Evolutionary conservation across 2,888 invertebrate genomes (phyloP), one percentile per base, ranked within the genome.

Genomic region (Acrobasis consociella): DNA sequence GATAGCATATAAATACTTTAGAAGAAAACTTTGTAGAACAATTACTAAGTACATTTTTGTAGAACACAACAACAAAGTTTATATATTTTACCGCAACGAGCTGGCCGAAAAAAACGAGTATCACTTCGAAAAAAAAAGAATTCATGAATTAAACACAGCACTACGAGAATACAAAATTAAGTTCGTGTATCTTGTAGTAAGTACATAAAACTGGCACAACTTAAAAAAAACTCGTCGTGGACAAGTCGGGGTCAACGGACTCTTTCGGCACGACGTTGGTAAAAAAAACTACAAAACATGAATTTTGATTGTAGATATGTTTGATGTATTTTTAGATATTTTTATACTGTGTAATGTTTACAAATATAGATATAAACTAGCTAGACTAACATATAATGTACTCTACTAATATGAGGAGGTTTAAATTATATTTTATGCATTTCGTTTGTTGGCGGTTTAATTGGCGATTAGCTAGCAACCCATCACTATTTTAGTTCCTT

Each of bases 231-330:
- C 64, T 67, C 15, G 72, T 74, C 64, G 68, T 72, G 69, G 73
- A 82, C 86, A 79, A 80, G 85, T 83, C 67, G 71, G 72, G 85
- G 80, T 85, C 76, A 83, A 81, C 59, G 82, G 74, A 77, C 89
- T 80, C 72, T 76, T 85, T 83, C 77, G 83, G 76, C 80, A 76
- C 78, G 75, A 67, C 71, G 63, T 56, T 58, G 52, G 50, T 60
- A 61, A 50, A 55, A 49, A 62, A 52, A 31, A 31, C 31, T 60
- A 56, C 62, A 65, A 60, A 60, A 58, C 50, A 62, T 49, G 16
- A 53, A 38, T 60, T 62, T 60, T 60, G 52, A 42, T 16, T 15
- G 8, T n/a, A 37, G 46, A 52, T 37, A 52, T 52, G 17, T 42
- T 56, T 39, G 39, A 16, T 17, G 56, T 16, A 39, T 42, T 42